Base-by-base conservation (phyloP, 2,797 vertebrate genomes). In the Sebastes jordani region DNA sequence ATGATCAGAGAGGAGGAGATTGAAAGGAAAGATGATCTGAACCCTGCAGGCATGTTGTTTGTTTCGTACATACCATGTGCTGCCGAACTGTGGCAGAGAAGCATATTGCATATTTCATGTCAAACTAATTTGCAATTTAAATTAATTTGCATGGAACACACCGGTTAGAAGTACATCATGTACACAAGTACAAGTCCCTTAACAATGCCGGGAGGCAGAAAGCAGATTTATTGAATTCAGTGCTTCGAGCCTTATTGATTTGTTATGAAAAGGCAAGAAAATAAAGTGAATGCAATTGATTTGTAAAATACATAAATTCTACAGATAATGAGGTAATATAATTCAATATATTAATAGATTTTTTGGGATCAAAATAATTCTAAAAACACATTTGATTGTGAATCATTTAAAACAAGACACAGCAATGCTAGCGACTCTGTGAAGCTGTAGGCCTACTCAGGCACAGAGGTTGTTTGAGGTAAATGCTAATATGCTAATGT, bases 1-100 rank as follows among this genome's bases (percentile, higher is more conserved):
- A 1, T 22, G 82, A 89, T 91, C 81, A 87, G 87, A 91, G 84
- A 63, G 27, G 52, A 29, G 13, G 46, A 78, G 78, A 80, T 68
- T 46, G 13, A 42, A 74, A 62, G 71, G 76, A 63, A 64, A 29
- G 38, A 55, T 0, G 25, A 80, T 76, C 16, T 55, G 46, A 83
- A 76, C 1, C 46, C 85, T 83, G 73, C 74, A 68, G 89, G 83
- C 83, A 1, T 67, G 66, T 27, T 86, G 80, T 80, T 85, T 84
- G 76, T 70, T 68, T 68, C 71, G 80, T 68, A 56, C 25, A 22
- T 52, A 27, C 60, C 29, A 42, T 64, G 69, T 71, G 76, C 64
- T 52, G 71, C 79, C 32, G 25, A 75, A 74, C 65, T 74, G 74
- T 61, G 65, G 78, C 54, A 84, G 34, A 59, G 23, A 34, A 69